A percentile compares a stretch with the other conserved stretches of the same genome.
Evolutionary conservation across 2,797 vertebrate genomes (phyloP).

Genomic region (Heteromormyrus szaboi): DNA sequence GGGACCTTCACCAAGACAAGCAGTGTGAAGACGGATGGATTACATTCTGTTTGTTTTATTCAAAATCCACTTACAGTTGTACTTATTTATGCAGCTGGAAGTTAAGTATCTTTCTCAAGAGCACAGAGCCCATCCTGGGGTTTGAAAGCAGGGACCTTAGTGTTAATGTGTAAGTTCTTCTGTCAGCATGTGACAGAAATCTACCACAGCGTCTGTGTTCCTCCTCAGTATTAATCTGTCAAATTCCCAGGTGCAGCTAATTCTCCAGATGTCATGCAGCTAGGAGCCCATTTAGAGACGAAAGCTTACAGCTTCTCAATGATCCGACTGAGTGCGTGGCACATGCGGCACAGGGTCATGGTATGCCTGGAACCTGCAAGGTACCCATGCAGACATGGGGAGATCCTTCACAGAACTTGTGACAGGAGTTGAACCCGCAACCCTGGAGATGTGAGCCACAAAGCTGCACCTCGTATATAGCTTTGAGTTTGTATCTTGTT

Average conservation of each 20-base stretch:
- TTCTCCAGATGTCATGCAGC: not conserved
- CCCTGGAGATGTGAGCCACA: not conserved
- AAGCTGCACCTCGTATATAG: not conserved
- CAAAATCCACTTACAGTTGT: not conserved
- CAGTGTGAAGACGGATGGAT: not conserved
- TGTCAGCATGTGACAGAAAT: not conserved
- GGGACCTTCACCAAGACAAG: not conserved
- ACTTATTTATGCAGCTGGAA: not conserved
- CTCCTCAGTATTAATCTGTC: not conserved
- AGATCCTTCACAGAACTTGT: not conserved
- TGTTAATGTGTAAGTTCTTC: not conserved
- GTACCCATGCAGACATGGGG: not conserved
- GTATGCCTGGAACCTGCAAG: not conserved
- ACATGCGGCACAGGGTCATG: not conserved
- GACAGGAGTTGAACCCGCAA: not conserved
- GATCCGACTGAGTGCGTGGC: not conserved
- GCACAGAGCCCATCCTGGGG: not conserved
- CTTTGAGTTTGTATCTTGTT: not conserved
- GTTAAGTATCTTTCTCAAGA: not conserved
- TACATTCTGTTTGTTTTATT: not conserved
- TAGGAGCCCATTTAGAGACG: not conserved
- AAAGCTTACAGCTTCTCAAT: not conserved
- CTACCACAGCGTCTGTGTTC: not conserved
- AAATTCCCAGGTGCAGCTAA: not conserved
- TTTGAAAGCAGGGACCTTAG: not conserved